Conservation (phyloP, 2,888 invertebrate species). For the Nomada ruficornis region DNA sequence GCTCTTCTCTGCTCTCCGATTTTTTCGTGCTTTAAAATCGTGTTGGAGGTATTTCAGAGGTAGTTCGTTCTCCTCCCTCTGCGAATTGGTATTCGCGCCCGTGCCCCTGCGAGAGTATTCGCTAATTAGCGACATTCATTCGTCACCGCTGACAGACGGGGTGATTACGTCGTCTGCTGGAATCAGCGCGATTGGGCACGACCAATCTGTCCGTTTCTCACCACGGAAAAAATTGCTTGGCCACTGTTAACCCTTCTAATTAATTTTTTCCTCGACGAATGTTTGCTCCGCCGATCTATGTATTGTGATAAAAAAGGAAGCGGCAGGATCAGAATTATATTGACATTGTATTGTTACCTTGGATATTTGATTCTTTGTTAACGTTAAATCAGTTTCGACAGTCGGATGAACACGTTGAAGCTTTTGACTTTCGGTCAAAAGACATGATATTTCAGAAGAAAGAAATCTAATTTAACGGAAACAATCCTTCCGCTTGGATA, state of each 20-base stretch:
- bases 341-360: slow-evolving; percentile 29
- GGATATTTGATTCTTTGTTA: slow-evolving; percentile 28
- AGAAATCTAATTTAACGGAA: neutral
- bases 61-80: neutral
- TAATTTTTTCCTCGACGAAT: slow-evolving; percentile 39
- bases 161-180: slow-evolving; percentile 77
- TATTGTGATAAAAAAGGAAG: too few relatives aligned
- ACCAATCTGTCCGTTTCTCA: slow-evolving; percentile 41
- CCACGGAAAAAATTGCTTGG: slow-evolving; percentile 52
- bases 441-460: neutral
- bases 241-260: slow-evolving; percentile 58
- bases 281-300: slow-evolving; percentile 26
- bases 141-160: slow-evolving; percentile 77
- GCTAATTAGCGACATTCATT: slow-evolving; percentile 82
- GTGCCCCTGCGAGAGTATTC: slow-evolving; percentile 57
- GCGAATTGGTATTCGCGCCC: slow-evolving; percentile 52
- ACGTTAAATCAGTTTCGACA: slow-evolving; percentile 8
- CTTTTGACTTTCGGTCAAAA: neutral
- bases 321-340: too few relatives aligned
- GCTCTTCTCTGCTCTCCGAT: neutral
- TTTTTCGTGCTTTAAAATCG: slow-evolving; percentile 55
- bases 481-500: slow-evolving; percentile 10
- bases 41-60: slow-evolving; percentile 41
- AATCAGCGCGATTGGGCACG: slow-evolving; percentile 59
- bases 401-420: neutral